These are phyloP conservation scores for Herminia tarsipennalis DNA, from an alignment of 2,888 invertebrate genomes.

Conservation along the genomic window DNA sequence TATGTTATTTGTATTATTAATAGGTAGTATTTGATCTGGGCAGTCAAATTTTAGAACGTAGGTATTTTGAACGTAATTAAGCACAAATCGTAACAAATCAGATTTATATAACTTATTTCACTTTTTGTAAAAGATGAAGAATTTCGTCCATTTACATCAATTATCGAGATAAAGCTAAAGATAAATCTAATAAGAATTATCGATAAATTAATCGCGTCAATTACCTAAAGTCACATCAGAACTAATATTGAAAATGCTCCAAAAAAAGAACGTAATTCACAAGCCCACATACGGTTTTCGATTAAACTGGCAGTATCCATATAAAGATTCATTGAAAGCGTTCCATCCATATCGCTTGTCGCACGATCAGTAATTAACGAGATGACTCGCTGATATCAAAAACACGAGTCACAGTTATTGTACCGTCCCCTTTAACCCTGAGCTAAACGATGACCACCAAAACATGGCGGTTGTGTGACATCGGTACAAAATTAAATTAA, in stretches of 20 bases:
- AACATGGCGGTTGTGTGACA: conserved; percentile 28
- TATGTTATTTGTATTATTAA: too few species aligned
- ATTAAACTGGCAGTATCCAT: conserved; percentile 37
- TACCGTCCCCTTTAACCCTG: conserved; percentile 51
- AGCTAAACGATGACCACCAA: conserved; percentile 48
- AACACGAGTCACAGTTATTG: conserved; percentile 63
- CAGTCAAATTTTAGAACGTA: too few species aligned
- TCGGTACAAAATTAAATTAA: conserved; percentile 22
- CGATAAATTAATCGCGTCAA: not conserved
- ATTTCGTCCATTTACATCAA: too few species aligned
- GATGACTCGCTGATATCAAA: conserved; percentile 60
- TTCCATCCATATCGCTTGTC: conserved; percentile 40
- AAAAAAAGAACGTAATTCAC: conserved; percentile 2
- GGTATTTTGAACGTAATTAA: too few species aligned
- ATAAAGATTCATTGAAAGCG: conserved; percentile 44
- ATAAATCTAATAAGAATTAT: too few species aligned
- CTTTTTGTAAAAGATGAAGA: too few species aligned
- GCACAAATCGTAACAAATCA: too few species aligned
- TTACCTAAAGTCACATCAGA: not conserved
- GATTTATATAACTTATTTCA: too few species aligned
- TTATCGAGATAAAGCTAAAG: too few species aligned
- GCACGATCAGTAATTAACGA: conserved; percentile 65
- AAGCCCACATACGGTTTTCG: conserved; percentile 24
- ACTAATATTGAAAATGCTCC: conserved; percentile 2
- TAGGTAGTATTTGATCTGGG: too few species aligned